A percentile compares a stretch with the other conserved stretches of the same genome.
These are phyloP conservation scores for Rhinichthys klamathensis DNA, from an alignment of 2,113 vertebrate species.

Conservation along the genomic window DNA sequence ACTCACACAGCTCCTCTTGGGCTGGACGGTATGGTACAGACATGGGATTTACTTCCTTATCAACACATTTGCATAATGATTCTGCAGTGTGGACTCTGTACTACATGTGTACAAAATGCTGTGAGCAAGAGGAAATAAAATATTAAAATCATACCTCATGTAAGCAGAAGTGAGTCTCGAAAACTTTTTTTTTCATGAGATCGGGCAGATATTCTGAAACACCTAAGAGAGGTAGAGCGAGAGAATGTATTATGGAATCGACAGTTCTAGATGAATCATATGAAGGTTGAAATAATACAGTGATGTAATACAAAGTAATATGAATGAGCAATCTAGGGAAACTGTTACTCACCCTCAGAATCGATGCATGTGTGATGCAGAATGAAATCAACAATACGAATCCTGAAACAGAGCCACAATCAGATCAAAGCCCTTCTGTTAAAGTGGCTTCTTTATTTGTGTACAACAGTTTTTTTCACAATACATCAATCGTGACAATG, in stretches of 20 bases:
- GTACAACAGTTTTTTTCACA: not conserved
- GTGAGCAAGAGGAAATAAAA: not conserved
- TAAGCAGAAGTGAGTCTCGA: slow-evolving; percentile 84
- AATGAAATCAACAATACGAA: slow-evolving; percentile 86
- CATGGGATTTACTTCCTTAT: not conserved
- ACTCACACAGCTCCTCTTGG: too few species aligned
- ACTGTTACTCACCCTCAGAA: slow-evolving; percentile 70
- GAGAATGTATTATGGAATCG: not conserved
- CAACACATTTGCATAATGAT: not conserved
- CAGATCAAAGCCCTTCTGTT: not conserved
- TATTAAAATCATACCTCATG: slow-evolving; percentile 79
- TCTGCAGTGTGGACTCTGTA: not conserved
- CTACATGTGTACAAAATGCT: not conserved
- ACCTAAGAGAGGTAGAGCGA: slow-evolving; percentile 42
- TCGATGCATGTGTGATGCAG: slow-evolving; percentile 68
- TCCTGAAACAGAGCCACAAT: slow-evolving; percentile 75
- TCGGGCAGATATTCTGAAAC: slow-evolving; percentile 74
- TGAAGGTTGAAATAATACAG: not conserved
- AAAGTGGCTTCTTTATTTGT: not conserved
- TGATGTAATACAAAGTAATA: not conserved
- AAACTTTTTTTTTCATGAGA: slow-evolving; percentile 80
- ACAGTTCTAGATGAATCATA: not conserved
- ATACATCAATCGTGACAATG: not conserved
- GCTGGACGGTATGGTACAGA: too few species aligned
- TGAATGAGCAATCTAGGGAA: not conserved